Evolutionary conservation across 2,113 vertebrate species (phyloP).

Genomic region (Girardinichthys multiradiatus): DNA sequence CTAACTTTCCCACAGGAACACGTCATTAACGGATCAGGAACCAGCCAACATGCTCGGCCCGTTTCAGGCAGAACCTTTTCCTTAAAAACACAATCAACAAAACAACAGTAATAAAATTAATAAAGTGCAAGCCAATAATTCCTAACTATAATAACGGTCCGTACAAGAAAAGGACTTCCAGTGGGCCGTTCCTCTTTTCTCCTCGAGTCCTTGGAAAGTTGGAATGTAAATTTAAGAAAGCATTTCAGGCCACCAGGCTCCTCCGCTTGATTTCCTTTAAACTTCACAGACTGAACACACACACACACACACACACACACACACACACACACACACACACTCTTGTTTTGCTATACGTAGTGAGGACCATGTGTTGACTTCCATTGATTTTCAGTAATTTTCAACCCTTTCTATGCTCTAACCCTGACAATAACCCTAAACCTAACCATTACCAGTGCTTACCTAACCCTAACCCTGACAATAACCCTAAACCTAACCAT

Average conservation of each 20-base stretch:
- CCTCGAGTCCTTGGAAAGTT: constrained; percentile 37
- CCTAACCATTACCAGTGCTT: too few species aligned
- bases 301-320: constrained; percentile 35
- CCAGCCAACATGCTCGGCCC: not conserved
- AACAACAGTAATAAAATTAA: constrained; percentile 47
- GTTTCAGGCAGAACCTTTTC: not conserved
- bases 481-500: too few species aligned
- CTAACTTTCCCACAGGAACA: not conserved
- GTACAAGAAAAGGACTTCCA: not conserved
- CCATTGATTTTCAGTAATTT: too few species aligned
- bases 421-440: too few species aligned
- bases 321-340: too few species aligned
- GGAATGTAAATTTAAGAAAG: constrained; percentile 58
- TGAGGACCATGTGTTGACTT: too few species aligned
- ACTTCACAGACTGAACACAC: constrained; percentile 44
- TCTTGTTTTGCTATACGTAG: too few species aligned
- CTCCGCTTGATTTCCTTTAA: constrained; percentile 8
- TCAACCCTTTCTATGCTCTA: too few species aligned
- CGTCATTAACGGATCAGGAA: too few species aligned
- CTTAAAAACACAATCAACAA: constrained; percentile 57
- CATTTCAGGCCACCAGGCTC: not conserved
- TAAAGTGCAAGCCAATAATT: constrained; percentile 58
- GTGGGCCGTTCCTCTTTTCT: constrained; percentile 13
- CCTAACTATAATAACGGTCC: constrained; percentile 35
- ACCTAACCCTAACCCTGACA: too few species aligned